Evolutionary conservation across 2,797 vertebrate genomes (phyloP), one percentile per base, ranked within the genome.

Genomic region (Sarcoramphus papa): DNA sequence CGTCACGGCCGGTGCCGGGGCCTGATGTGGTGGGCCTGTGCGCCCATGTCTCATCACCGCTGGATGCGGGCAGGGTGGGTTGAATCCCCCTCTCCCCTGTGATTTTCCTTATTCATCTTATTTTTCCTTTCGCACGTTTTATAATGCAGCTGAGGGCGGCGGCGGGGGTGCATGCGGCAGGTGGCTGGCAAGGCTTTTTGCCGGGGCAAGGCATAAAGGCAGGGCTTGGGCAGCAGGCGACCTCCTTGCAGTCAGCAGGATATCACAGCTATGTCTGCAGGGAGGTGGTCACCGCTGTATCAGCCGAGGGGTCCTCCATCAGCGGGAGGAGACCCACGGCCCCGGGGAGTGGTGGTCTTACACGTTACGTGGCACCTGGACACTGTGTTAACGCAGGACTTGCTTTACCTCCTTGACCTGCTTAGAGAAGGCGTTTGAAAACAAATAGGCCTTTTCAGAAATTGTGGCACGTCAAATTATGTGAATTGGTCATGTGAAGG

Each of bases 331-430:
- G 35, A 33, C 7, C n/a, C 1, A 0, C 33, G n/a, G 31, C 37
- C 20, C 19, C 2, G 4, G 10, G 10, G 16, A 27, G 20, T 3
- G 19, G 22, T 0, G 0, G 1, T 12, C 23, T 50, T 6, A 0
- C 3, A 0, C 2, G 5, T 9, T 14, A 2, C 0, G 3, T 35
- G 45, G 4, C 11, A 9, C 10, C 14, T 4, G 56, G 9, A 10
- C 25, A 0, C 6, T 5, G 12, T 21, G 14, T 60, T 63, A 16
- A 16, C 0, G 2, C n/a, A 5, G 27, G 6, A 13, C 15, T 24
- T 33, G 1, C 11, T 53, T 35, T 20, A 12, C 10, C 47, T 50
- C 7, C 12, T 75, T 37, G 33, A 7, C 24, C 13, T 14, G 14
- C 31, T 35, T 17, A 14, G 37, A 35, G 63, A 74, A 43, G 7